These are phyloP conservation scores for Papilio protenor DNA, from an alignment of 2,888 invertebrate genomes.

Conservation along the genomic window DNA sequence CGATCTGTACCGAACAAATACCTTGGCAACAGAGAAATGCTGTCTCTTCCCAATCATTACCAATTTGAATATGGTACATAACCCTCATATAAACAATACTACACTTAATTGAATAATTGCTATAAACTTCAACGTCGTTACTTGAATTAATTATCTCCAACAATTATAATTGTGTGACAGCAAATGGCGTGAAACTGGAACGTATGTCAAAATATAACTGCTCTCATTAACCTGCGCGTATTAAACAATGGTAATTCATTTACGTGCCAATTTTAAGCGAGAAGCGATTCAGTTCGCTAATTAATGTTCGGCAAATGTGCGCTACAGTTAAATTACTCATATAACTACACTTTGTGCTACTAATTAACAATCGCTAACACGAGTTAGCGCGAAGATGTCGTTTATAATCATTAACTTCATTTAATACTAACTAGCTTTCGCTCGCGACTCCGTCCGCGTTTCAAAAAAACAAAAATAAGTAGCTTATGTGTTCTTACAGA, in stretches of 20 bases:
- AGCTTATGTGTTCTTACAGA: no score
- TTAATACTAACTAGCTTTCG: no score
- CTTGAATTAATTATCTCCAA: constrained; percentile 27
- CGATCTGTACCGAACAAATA: no score
- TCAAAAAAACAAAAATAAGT: no score
- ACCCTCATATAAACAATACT: neutral
- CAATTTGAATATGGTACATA: neutral
- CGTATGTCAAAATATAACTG: constrained; percentile 65
- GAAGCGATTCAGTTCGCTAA: constrained; percentile 64
- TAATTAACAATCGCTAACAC: constrained; percentile 18
- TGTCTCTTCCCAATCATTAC: neutral
- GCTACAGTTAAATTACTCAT: constrained; percentile 23
- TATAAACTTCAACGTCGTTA: neutral
- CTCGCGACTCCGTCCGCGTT: no score
- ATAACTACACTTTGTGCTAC: constrained; percentile 14
- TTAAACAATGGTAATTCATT: constrained; percentile 59
- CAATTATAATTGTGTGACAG: constrained; percentile 34
- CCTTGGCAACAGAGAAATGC: neutral
- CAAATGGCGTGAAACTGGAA: constrained; percentile 42
- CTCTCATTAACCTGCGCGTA: constrained; percentile 64
- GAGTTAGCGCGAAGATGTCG: neutral
- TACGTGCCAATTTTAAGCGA: constrained; percentile 59
- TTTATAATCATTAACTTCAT: neutral
- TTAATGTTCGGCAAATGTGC: constrained; percentile 53
- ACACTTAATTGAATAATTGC: constrained; percentile 1